A percentile compares a stretch with the other conserved stretches of the same genome.
These are phyloP conservation scores for Patiria miniata DNA, from an alignment of 35 echinoderm and acorn worm species.

Conservation along the genomic window DNA sequence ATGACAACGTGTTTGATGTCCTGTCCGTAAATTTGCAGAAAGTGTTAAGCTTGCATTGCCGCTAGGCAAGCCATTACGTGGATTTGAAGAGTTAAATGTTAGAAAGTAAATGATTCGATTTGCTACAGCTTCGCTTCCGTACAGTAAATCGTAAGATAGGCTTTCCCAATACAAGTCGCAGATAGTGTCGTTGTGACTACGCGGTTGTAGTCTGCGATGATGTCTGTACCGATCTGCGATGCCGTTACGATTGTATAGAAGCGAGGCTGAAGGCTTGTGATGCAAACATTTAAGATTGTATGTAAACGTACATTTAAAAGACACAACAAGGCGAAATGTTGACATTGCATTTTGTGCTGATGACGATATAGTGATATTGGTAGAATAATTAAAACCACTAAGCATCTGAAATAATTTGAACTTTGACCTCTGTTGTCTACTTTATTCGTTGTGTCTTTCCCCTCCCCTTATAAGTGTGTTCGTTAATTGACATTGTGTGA, in stretches of 20 bases:
- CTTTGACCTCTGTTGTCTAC: background rate
- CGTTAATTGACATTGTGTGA: no score
- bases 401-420: conserved; percentile 28
- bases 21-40: background rate
- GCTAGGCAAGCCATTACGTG: background rate
- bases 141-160: no score
- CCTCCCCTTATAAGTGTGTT: no score
- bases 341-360: background rate
- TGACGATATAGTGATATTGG: background rate
- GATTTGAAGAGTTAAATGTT: no score
- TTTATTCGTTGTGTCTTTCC: no score
- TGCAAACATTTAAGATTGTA: background rate
- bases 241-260: background rate
- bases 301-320: background rate
- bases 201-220: no score
- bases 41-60: background rate
- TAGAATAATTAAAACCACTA: background rate
- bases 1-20: background rate
- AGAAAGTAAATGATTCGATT: no score
- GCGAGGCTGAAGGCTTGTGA: background rate
- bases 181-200: no score
- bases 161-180: no score
- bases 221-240: background rate
- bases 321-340: background rate
- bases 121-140: no score